Base-by-base conservation (phyloP, 1,140 invertebrate species). In the Drosophila mauritiana region DNA sequence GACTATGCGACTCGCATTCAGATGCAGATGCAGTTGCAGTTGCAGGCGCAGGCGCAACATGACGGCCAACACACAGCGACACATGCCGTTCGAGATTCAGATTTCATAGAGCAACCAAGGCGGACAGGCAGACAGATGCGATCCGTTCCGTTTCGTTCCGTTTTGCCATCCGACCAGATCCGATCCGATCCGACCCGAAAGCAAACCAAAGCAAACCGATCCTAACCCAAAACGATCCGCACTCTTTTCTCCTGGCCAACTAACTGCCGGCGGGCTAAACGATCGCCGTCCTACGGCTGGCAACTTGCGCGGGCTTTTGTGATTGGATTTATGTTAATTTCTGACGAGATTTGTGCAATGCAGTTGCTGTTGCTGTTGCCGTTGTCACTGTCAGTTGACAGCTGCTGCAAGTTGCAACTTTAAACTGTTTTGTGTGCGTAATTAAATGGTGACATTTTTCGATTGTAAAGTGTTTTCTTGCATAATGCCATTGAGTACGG, bases 261-360 rank as follows among this genome's bases (percentile, higher is more conserved):
- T 51, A 27, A 31, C 31, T 31, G 31, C 31, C 8, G 31, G 31
- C 31, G 54, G 59, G 37, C 36, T 63, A 84, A 84, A 73, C 80
- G 77, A 51, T 63, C 49, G 76, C 76, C 80, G 81, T 84, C 80
- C 80, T 84, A 84, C 80, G 81, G 80, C 65, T 59, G 57, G 54
- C 55, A 62, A 72, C 57, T 48, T 76, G 80, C 73, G 82, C 81
- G 81, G 81, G 82, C 74, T 86, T 74, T 86, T 86, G 83, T 86
- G 83, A 86, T 86, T 86, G 83, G 83, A 86, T 86, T 86, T 86
- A 86, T 86, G 83, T 86, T 86, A 86, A 86, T 86, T 86, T 86
- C 83, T 79, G 83, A 86, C 82, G 79, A 86, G 82, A 86, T 86
- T 86, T 86, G 82, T 86, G 82, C 83, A 86, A 86, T 86, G 83